Conservation (phyloP, 2,888 invertebrate genomes). For the Stenoptilia bipunctidactyla region DNA sequence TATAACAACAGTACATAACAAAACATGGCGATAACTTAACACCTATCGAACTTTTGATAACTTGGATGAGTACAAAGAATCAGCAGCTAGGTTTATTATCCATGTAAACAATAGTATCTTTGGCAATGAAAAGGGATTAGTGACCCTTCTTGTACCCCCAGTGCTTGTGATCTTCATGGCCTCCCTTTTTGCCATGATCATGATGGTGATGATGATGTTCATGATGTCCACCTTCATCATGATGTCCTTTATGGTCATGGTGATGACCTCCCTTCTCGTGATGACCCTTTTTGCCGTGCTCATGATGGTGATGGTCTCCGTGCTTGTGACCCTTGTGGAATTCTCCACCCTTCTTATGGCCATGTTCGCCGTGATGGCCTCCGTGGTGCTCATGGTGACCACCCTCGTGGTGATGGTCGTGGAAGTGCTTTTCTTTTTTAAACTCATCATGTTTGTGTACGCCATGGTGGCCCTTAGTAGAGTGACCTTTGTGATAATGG, state of each 20-base stretch:
- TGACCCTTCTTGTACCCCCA: slow-evolving; percentile 78
- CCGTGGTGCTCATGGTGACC: slow-evolving; percentile 87
- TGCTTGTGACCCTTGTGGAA: slow-evolving; percentile 86
- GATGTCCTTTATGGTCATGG: slow-evolving; percentile 84
- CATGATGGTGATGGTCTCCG: slow-evolving; percentile 81
- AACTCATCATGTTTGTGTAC: slow-evolving; percentile 88
- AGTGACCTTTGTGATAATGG: slow-evolving; percentile 86
- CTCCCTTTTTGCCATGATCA: slow-evolving; percentile 84
- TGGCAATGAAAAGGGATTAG: slow-evolving; percentile 25
- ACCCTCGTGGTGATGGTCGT: slow-evolving; percentile 84
- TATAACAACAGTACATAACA: too few species aligned
- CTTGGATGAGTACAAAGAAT: too few species aligned
- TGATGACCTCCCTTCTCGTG: slow-evolving; percentile 85
- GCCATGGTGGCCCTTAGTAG: slow-evolving; percentile 87
- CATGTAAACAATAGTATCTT: slow-evolving; percentile 11
- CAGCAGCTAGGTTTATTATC: neutral
- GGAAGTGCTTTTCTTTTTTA: slow-evolving; percentile 89
- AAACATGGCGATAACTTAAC: slow-evolving; percentile 23
- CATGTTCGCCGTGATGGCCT: slow-evolving; percentile 82
- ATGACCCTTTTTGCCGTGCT: slow-evolving; percentile 86
- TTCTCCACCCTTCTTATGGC: slow-evolving; percentile 84
- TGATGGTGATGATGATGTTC: slow-evolving; percentile 82
- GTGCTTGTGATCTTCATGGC: slow-evolving; percentile 83
- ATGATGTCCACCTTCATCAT: slow-evolving; percentile 82
- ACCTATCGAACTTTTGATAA: slow-evolving; percentile 8